Percentiles rank a stretch among this genome's conserved stretches.
phyloP scores from a whole-genome alignment of 2,797 vertebrate species.

The Gambusia yucatana region DNA sequence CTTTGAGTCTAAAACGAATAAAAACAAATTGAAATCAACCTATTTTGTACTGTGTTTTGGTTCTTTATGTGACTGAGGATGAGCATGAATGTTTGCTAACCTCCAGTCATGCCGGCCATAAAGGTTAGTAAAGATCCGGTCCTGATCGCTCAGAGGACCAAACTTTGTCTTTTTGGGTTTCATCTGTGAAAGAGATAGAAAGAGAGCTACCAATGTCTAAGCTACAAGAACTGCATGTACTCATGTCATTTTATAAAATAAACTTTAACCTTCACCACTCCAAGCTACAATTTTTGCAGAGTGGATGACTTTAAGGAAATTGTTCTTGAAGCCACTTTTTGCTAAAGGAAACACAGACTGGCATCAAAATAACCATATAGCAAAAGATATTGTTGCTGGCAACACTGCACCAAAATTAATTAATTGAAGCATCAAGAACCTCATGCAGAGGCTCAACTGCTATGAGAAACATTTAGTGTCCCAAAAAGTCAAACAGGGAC shows the following conservation, averaged over 20 bases:
- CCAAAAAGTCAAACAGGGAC: neutral
- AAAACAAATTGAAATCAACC: neutral
- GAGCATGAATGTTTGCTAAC: constrained; percentile 61
- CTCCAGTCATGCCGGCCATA: constrained; percentile 96
- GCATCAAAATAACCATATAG: neutral
- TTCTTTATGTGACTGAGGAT: neutral
- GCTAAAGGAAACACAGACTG: neutral
- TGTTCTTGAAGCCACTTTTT: neutral
- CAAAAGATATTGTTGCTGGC: neutral
- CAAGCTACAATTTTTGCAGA: neutral
- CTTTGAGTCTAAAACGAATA: constrained; percentile 84
- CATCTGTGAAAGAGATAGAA: neutral
- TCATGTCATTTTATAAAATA: neutral
- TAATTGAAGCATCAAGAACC: neutral
- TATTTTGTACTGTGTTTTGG: neutral
- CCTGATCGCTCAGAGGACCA: constrained; percentile 91
- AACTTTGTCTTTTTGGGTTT: constrained; percentile 91
- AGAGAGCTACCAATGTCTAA: neutral
- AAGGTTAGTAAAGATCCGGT: constrained; percentile 95
- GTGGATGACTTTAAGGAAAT: neutral
- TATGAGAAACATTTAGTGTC: neutral
- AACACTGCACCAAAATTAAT: neutral
- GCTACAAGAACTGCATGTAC: neutral
- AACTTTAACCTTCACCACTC: neutral
- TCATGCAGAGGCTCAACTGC: neutral